These are phyloP conservation scores for Polydrusus cervinus DNA, from an alignment of 2,888 invertebrate genomes.

Conservation along the genomic window DNA sequence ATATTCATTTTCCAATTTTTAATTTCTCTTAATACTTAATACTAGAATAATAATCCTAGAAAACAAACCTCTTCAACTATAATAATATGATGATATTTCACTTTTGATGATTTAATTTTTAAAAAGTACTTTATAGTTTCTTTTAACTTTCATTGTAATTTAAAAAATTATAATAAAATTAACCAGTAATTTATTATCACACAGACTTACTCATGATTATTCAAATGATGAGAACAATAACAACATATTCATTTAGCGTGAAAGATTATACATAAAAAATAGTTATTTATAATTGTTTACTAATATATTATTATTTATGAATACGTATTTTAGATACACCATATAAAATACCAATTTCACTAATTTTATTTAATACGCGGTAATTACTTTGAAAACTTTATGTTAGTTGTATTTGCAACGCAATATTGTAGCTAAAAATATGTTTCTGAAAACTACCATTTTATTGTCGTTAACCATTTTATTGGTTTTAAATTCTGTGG, in stretches of 20 bases:
- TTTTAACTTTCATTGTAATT: not conserved
- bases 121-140: no score
- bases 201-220: not conserved
- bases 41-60: no score
- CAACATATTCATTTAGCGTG: not conserved
- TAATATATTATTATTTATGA: constrained; percentile 3
- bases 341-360: not conserved
- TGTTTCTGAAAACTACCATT: not conserved
- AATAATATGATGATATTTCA: no score
- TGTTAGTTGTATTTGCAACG: not conserved
- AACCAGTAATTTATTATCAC: not conserved
- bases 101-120: no score
- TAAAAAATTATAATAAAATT: not conserved
- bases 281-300: not conserved
- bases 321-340: not conserved
- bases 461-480: not conserved
- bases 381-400: not conserved
- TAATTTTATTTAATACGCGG: not conserved
- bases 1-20: no score
- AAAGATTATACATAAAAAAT: not conserved
- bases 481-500: not conserved
- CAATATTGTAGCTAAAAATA: not conserved
- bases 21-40: no score
- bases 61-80: no score
- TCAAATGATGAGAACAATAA: constrained; percentile 3